Percentiles rank a stretch among this genome's conserved stretches.
phyloP scores from a whole-genome alignment of 2,797 vertebrate genomes.

The Pseudomugil tenellus region DNA sequence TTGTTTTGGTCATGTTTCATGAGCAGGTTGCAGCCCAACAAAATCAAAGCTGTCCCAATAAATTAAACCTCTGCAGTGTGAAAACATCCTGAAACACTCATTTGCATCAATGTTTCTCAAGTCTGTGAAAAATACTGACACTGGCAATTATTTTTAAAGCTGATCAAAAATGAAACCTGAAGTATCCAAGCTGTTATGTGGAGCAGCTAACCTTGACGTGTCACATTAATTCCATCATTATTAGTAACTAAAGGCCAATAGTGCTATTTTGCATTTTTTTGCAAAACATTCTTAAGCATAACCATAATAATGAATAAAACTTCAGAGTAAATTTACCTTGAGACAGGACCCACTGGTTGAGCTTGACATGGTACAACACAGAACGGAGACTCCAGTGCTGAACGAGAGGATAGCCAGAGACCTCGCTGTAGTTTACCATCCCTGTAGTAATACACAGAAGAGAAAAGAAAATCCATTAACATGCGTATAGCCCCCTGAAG shows the following conservation, averaged over 20 bases:
- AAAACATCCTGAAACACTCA: background rate
- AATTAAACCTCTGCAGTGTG: background rate
- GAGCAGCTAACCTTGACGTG: conserved; percentile 52
- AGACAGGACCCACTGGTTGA: conserved; percentile 92
- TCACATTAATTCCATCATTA: conserved; percentile 41
- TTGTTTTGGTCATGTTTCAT: conserved; percentile 20
- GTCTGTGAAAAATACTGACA: conserved; percentile 20
- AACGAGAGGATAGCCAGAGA: conserved; percentile 92
- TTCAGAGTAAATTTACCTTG: conserved; percentile 85
- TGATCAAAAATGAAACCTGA: conserved; percentile 44
- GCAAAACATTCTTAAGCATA: conserved; percentile 15
- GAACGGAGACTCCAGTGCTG: conserved; percentile 96
- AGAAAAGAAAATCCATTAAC: conserved; percentile 2
- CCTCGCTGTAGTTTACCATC: conserved; percentile 99
- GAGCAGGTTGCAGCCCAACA: too few species aligned
- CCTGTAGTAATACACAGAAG: conserved; percentile 76
- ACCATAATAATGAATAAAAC: conserved; percentile 24
- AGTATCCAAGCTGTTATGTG: conserved; percentile 36
- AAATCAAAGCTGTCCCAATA: background rate
- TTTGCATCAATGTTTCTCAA: background rate
- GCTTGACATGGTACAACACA: conserved; percentile 92
- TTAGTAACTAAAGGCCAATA: conserved; percentile 34
- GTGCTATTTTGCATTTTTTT: conserved; percentile 13
- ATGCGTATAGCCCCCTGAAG: background rate
- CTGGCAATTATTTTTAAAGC: conserved; percentile 10